Evolutionary conservation across 2,113 vertebrate species (phyloP).

Genomic region (Pachyramphus minor): DNA sequence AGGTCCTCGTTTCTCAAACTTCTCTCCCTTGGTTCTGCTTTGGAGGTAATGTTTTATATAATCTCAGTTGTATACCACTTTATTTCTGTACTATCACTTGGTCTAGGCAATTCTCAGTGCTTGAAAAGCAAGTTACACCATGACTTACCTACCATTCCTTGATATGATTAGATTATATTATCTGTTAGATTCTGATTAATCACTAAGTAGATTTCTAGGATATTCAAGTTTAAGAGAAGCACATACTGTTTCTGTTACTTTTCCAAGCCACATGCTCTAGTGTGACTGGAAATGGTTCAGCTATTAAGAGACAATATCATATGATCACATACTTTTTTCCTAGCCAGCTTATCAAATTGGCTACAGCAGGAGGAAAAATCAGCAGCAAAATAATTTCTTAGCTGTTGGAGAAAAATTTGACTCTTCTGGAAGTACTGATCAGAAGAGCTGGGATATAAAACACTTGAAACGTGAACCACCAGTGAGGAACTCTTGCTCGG

Average conservation of each 20-base stretch:
- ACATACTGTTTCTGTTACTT: not conserved
- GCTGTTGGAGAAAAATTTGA: not conserved
- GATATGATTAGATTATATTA: not conserved
- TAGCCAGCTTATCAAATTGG: not conserved
- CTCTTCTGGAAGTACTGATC: not conserved
- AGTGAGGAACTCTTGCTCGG: not conserved
- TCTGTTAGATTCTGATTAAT: not conserved
- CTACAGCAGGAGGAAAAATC: not conserved
- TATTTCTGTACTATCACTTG: not conserved
- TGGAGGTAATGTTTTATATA: not conserved
- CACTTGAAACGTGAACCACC: not conserved
- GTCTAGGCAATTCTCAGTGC: not conserved
- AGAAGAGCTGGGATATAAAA: not conserved
- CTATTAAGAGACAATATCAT: not conserved
- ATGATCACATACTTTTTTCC: not conserved
- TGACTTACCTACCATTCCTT: not conserved
- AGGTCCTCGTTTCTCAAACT: not conserved
- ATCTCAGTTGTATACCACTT: not conserved
- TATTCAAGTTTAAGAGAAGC: not conserved
- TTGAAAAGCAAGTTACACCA: not conserved
- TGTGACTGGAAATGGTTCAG: not conserved
- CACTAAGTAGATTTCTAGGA: not conserved
- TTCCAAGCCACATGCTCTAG: not conserved
- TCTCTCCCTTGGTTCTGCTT: not conserved
- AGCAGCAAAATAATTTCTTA: not conserved